Evolutionary conservation across 30 jellyfish, hydroid and myxozoan genomes (phyloP).

Genomic region (Turritopsis rubra): DNA sequence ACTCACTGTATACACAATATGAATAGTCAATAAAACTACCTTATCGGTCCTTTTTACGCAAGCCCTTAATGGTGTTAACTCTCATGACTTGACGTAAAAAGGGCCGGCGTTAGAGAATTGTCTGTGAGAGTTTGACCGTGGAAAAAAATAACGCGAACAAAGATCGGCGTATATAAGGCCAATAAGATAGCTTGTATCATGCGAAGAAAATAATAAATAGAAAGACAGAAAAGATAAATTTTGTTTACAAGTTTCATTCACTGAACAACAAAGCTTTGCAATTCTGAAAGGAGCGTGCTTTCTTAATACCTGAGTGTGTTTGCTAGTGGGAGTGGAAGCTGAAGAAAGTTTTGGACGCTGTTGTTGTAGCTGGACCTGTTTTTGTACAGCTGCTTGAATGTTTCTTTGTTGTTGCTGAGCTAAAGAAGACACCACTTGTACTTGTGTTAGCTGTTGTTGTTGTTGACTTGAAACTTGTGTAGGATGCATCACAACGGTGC

Average conservation of each 20-base stretch:
- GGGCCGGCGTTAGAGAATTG: neutral
- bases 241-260: too few species aligned
- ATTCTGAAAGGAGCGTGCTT: too few species aligned
- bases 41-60: too few species aligned
- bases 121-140: too few species aligned
- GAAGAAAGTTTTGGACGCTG: conserved; percentile 26
- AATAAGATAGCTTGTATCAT: too few species aligned
- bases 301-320: conserved; percentile 25
- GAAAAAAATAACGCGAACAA: neutral
- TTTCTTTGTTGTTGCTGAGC: conserved; percentile 81
- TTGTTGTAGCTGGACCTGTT: conserved; percentile 51
- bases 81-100: too few species aligned
- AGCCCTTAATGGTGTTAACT: too few species aligned
- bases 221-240: too few species aligned
- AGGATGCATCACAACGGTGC: conserved; percentile 77
- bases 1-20: neutral
- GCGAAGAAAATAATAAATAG: too few species aligned
- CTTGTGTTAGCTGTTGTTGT: conserved; percentile 65
- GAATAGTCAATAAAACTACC: neutral
- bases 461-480: conserved; percentile 67
- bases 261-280: too few species aligned
- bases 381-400: conserved; percentile 75
- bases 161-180: neutral
- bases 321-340: conserved; percentile 3
- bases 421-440: conserved; percentile 71